Base-by-base conservation (phyloP, 2,888 invertebrate genomes). In the Cyaniris semiargus region DNA sequence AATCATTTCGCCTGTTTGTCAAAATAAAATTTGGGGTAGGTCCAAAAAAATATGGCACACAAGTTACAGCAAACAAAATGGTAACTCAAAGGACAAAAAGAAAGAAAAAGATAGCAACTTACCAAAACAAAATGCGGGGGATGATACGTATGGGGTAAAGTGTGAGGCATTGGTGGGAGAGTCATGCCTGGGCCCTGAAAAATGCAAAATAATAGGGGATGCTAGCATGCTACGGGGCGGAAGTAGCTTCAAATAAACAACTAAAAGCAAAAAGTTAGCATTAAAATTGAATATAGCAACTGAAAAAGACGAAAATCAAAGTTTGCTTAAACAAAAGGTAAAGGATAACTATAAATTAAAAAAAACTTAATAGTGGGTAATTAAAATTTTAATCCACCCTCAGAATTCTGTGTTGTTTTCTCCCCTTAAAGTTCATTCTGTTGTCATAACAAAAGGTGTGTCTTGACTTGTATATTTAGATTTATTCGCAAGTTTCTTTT, bases 41-140 rank as follows among this genome's bases (percentile, higher is more conserved):
- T 31, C 23, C 15, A 66, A 15, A 27, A 27, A 60, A 66, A 27
- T 15, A 66, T 5, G 31, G 15, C 15, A 31, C 27, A 66, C 66
- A 34, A 74, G 27, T n/a, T 70, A 21, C 44, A 76, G 70, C 34
- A 77, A 21, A 72, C 10, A 48, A 44, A 21, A 72, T 13, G 38
- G 5, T 31, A 75, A 72, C 13, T 71, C 78, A 79, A 81, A 79
- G 76, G 80, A 82, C n/a, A 82, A 79, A 76, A 79, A 78, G 77
- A 80, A 83, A 80, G 81, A 81, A 82, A 81, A 81, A 81, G 81
- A 83, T 81, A 84, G 82, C 81, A 85, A 94, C 94, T 94, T 93
- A 94, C 94, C 94, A 94, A 88, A 86, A 93, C 89, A 91, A 87
- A 94, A 93, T 94, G 94, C 89, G 94, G 93, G 89, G 94, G 90